Conservation (phyloP, 2,797 vertebrate genomes). For the Pteronotus mesoamericanus region DNA sequence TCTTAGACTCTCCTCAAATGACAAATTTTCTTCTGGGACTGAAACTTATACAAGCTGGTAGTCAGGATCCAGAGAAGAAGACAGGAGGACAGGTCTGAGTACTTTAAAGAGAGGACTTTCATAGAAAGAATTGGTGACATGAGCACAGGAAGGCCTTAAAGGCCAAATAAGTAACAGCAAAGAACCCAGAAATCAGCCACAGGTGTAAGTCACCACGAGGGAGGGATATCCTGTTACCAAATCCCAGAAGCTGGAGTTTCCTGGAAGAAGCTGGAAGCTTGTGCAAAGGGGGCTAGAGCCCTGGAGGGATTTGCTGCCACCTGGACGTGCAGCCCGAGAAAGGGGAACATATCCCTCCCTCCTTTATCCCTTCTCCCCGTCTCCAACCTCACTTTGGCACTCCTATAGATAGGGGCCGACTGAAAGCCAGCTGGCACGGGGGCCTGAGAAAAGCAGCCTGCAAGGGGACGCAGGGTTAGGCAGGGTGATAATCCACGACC, state of each 20-base stretch:
- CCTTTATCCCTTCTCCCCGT: neutral
- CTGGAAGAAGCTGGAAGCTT: neutral
- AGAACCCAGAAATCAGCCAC: neutral
- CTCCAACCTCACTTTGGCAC: neutral
- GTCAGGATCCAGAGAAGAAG: neutral
- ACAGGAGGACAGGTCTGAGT: neutral
- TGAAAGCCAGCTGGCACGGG: neutral
- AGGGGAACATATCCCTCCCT: neutral
- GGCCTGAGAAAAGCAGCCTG: neutral
- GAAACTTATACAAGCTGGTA: neutral
- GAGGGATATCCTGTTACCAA: neutral
- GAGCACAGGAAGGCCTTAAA: neutral
- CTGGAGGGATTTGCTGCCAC: neutral
- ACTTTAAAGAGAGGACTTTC: neutral
- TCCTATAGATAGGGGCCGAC: neutral
- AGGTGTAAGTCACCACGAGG: neutral
- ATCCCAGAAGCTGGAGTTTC: neutral
- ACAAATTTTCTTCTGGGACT: neutral
- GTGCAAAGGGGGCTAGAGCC: neutral
- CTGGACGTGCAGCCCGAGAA: neutral
- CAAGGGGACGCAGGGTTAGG: neutral
- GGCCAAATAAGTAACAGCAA: neutral
- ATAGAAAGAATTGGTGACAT: neutral
- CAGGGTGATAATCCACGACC: neutral
- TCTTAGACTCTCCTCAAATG: neutral